Percentiles rank a stretch among this genome's conserved stretches.
Evolutionary conservation across 2,797 vertebrate genomes (phyloP).

Genomic region (Apogon talboti): DNA sequence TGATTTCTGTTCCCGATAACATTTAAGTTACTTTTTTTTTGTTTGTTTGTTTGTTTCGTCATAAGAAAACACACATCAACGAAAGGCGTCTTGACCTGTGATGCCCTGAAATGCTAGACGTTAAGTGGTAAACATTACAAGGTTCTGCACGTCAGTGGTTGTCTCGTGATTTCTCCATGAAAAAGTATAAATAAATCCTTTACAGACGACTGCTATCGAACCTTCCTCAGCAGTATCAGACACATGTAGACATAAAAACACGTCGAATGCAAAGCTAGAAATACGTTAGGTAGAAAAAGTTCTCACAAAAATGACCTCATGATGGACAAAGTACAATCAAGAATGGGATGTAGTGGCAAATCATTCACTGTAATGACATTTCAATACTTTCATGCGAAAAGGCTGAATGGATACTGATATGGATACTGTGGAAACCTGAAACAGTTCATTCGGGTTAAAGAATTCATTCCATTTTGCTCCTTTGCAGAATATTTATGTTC

Average conservation of each 20-base stretch:
- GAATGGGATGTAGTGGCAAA: conserved; percentile 62
- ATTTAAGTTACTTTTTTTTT: conserved; percentile 66
- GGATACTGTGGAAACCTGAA: conserved; percentile 17
- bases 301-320: conserved; percentile 57
- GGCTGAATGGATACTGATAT: conserved; percentile 52
- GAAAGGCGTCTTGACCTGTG: conserved; percentile 69
- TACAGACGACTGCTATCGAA: conserved; percentile 61
- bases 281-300: conserved; percentile 72
- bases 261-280: conserved; percentile 73
- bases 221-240: conserved; percentile 67
- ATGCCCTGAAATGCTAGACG: conserved; percentile 79
- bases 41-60: conserved; percentile 58
- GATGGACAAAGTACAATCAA: conserved; percentile 78
- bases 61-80: conserved; percentile 76
- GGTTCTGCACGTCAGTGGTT: conserved; percentile 75
- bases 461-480: conserved; percentile 13
- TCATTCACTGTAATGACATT: conserved; percentile 51
- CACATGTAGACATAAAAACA: conserved; percentile 47
- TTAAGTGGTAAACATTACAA: conserved; percentile 79
- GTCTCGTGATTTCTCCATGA: conserved; percentile 74
- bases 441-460: conserved; percentile 5
- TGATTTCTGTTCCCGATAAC: conserved; percentile 75
- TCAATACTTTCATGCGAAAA: conserved; percentile 53
- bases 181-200: conserved; percentile 81
- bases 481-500: conserved; percentile 39